Base-by-base conservation (phyloP, 92 coral and sea anemone species). In the Chrysogorgia sp. region DNA sequence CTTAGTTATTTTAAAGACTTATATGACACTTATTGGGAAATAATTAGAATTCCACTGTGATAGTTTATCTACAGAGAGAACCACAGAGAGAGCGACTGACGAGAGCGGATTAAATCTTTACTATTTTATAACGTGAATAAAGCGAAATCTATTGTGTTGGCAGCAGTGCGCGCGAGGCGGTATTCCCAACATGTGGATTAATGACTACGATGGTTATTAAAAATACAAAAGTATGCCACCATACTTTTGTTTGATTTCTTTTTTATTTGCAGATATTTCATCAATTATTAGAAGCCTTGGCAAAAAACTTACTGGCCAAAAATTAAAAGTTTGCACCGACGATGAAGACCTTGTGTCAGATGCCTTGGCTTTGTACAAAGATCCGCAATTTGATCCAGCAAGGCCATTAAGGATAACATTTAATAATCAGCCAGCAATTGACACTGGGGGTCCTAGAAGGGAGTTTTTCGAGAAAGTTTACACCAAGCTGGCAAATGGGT, bases 361-460 rank as follows among this genome's bases (percentile, higher is more conserved):
- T 50, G 85, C 85, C 0, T 56, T 78, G 37, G 75, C 61, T 21
- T 40, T 49, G 14, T 78, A 78, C 33, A 78, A 78, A 53, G 32
- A 49, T 40, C 75, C 75, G 10, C 13, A 22, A 30, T 78, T 78
- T 78, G 65, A 78, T 64, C 61, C 58, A 35, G 35, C 83, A 25
- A 70, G 88, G 12, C 84, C 84, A 24, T 60, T 84, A 41, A 72
- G 74, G 52, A 37, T 84, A 19, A 43, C 47, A 40, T 76, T 84
- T 45, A 34, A 35, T 35, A 55, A 49, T 26, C 84, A 84, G 52
- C 83, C 80, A 77, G 88, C 84, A 23, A 48, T 77, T 26, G 84
- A 77, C 62, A 52, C 77, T 0, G 84, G 84, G 41, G 83, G 88
- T 33, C 83, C 83, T 10, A 84, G 76, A n/a, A 70, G 80, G 58